A percentile compares a stretch with the other conserved stretches of the same genome.
Evolutionary conservation across 2,797 vertebrate genomes (phyloP).

Genomic region (Alauda arvensis): DNA sequence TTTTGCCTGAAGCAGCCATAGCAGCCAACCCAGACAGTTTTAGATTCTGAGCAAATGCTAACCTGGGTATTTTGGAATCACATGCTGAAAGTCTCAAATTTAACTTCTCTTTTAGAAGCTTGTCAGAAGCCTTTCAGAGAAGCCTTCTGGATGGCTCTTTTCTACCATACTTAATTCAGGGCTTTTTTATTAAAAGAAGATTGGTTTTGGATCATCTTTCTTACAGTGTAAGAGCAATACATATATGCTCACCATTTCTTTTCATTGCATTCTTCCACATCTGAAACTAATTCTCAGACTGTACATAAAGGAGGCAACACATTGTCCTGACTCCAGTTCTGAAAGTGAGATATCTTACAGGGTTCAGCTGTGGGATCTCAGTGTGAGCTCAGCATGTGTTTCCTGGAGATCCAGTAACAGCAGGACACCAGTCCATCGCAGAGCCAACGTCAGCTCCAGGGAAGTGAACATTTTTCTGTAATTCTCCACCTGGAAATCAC

Average conservation of each 20-base stretch:
- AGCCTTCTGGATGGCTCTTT: neutral
- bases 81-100: neutral
- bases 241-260: neutral
- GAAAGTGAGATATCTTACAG: neutral
- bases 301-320: neutral
- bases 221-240: neutral
- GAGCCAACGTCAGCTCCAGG: neutral
- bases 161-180: neutral
- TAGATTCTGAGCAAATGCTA: slow-evolving; percentile 28
- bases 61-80: slow-evolving; percentile 5
- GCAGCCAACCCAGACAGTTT: neutral
- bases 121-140: neutral
- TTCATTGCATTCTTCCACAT: neutral
- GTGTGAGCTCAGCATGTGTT: neutral
- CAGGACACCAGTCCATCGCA: neutral
- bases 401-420: neutral
- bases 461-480: neutral
- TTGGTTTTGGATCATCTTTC: neutral
- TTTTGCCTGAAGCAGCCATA: neutral
- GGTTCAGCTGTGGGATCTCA: neutral
- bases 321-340: neutral
- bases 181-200: neutral
- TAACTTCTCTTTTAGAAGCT: neutral
- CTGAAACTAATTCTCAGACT: neutral
- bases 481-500: neutral